Base-by-base conservation (phyloP, 2,797 vertebrate genomes). In the Valencia hispanica region DNA sequence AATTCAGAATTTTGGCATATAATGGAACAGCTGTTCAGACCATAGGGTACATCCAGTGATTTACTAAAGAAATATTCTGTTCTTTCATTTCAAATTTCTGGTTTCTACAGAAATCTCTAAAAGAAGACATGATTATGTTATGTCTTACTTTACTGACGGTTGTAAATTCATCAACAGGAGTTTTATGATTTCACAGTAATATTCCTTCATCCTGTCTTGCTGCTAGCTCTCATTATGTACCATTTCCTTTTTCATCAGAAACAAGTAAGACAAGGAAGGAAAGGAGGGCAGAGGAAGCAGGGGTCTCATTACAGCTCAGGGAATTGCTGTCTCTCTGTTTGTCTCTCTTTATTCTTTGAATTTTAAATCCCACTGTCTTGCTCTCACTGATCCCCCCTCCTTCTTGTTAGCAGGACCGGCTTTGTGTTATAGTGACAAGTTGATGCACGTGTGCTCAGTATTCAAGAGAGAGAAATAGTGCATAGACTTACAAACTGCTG, bases 351-450 rank as follows among this genome's bases (percentile, higher is more conserved):
- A 79, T 84, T 79, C 74, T 78, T 86, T 90, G 70, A 75, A 86
- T 86, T 89, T 82, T 85, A 84, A 90, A 84, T 86, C 86, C 76
- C 80, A 65, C 70, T 22, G 77, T 78, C 80, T 80, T 77, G 68
- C 72, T 78, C 83, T 75, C 36, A 0, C 70, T 73, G 69, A 74
- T 65, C 47, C 34, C 69, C 70, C n/a, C 51, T 34, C 32, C 74
- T 70, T 83, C 85, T 83, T 89, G 87, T 91, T 89, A 90, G 86
- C 82, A 78, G 86, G 82, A 88, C 85, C 83, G 78, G 71, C 84
- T 87, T 90, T 91, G 80, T 89, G 88, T 88, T 88, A 86, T 66
- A 68, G 69, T 87, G 88, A 88, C 89, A 90, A 77, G 81, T 69
- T 4, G 36, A 79, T 78, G 81, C 68, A 74, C 73, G 72, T 73